phyloP scores from a whole-genome alignment of 2,888 invertebrate genomes.

The Cantharis lateralis region DNA sequence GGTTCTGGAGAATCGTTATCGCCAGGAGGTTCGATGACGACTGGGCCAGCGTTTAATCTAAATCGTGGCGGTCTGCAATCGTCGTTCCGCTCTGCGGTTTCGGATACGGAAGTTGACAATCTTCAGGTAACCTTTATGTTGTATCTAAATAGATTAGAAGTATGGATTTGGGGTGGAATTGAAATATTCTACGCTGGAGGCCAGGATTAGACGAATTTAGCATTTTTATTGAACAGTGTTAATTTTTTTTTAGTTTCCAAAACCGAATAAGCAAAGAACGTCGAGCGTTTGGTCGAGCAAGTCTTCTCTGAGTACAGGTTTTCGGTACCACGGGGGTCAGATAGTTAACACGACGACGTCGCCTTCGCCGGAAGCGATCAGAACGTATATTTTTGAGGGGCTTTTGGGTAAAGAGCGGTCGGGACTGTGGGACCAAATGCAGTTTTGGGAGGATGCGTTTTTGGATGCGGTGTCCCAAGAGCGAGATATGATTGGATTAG shows the following conservation, averaged over 20 bases:
- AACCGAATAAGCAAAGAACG: conserved; percentile 76
- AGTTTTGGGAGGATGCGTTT: conserved; percentile 99
- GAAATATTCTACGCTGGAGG: neutral
- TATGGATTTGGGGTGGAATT: neutral
- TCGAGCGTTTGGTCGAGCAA: conserved; percentile 93
- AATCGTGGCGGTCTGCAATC: conserved; percentile 74
- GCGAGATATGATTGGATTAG: conserved; percentile 98
- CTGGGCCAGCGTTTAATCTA: conserved; percentile 71
- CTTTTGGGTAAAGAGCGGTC: conserved; percentile 81
- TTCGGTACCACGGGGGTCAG: conserved; percentile 85
- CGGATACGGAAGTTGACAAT: conserved; percentile 91
- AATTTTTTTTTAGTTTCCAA: conserved; percentile 64
- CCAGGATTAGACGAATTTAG: neutral
- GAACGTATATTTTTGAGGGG: conserved; percentile 93
- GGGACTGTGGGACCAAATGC: conserved; percentile 97
- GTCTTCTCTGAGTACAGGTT: conserved; percentile 84
- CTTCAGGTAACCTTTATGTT: conserved; percentile 74
- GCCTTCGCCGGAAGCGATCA: conserved; percentile 86
- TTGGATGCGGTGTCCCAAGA: conserved; percentile 97
- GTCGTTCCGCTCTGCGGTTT: conserved; percentile 86
- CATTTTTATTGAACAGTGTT: neutral
- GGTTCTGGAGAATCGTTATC: conserved; percentile 64
- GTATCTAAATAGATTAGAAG: conserved; percentile 46
- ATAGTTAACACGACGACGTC: conserved; percentile 83
- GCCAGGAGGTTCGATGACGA: conserved; percentile 79